These are phyloP conservation scores for Zoroaster sp. DNA, from an alignment of 53 echinoderm and acorn worm species.

Conservation along the genomic window DNA sequence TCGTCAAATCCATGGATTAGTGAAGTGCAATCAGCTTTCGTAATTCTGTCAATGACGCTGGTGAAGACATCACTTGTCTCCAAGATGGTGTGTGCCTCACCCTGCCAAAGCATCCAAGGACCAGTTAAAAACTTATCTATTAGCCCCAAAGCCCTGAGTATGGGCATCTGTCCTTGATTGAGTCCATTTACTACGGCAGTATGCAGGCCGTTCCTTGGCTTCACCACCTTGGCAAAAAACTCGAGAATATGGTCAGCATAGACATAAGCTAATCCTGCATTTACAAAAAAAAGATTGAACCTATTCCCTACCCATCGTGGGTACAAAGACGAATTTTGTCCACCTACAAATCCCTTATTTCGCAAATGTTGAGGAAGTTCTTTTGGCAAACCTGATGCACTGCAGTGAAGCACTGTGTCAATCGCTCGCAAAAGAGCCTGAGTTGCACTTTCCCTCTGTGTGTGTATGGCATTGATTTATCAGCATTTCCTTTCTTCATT, in stretches of 20 bases:
- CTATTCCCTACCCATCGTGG: conserved; percentile 45
- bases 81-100: background rate
- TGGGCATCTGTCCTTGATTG: background rate
- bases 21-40: background rate
- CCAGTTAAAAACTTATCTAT: conserved; percentile 11
- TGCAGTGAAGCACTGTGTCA: no score
- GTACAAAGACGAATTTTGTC: no score
- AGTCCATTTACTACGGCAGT: background rate
- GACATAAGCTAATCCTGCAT: conserved; percentile 4
- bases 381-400: no score
- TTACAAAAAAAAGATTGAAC: conserved; percentile 44
- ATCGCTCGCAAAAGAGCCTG: no score
- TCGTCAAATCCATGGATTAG: background rate
- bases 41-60: background rate
- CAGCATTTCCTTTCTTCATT: no score
- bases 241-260: conserved; percentile 17
- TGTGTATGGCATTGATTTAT: no score
- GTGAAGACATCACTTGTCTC: conserved; percentile 9
- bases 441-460: no score
- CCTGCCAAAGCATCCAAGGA: conserved; percentile 38
- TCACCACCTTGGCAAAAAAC: conserved; percentile 24
- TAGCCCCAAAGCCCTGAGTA: background rate
- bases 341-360: no score
- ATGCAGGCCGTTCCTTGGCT: conserved; percentile 42
- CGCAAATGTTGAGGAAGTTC: no score